Evolutionary conservation across 2,797 vertebrate species (phyloP), one percentile per base, ranked within the genome.

Genomic region (Gobionotothen gibberifrons): DNA sequence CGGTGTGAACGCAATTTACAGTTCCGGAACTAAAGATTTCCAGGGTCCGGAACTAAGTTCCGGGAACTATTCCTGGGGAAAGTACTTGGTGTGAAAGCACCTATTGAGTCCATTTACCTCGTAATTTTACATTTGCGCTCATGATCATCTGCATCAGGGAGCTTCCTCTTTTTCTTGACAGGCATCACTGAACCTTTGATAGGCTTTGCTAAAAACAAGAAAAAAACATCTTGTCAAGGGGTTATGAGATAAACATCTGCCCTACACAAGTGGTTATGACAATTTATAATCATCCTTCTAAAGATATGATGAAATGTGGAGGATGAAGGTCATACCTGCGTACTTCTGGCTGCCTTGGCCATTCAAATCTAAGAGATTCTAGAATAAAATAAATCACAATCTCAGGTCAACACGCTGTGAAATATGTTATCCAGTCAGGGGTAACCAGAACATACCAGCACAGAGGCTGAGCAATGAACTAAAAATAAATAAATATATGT

Each of bases 141-240:
- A 58, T 94, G 84, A 62, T 98, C 96, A 54, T 97, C 96, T 16
- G 94, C 81, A 49, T 94, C 95, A 40, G 96, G 90, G 19, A 96
- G 93, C 95, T 97, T 97, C 93, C 96, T 97, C 89, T 97, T 98
- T 92, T 96, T 97, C 91, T 97, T 98, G 76, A 97, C 96, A 74
- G 96, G 97, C 97, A 98, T 97, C 84, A 92, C 93, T 65, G 82
- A 79, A 79, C 79, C 79, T 87, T 81, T 77, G 42, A 64, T 63
- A 59, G 84, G 76, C 66, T 84, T 90, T 69, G 82, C 73, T 87
- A 86, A 16, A n/a, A 21, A 49, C 13, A 47, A 61, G 5, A 67
- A 19, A 26, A 36, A 36, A 42, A 57, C 19, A 65, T 10, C 16
- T n/a, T 48, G 21, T 60, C 61, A 44, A 32, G 32, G 32, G 32